These are phyloP conservation scores for Cercopithecus mona DNA, from an alignment of 2,113 vertebrate species.

Conservation along the genomic window DNA sequence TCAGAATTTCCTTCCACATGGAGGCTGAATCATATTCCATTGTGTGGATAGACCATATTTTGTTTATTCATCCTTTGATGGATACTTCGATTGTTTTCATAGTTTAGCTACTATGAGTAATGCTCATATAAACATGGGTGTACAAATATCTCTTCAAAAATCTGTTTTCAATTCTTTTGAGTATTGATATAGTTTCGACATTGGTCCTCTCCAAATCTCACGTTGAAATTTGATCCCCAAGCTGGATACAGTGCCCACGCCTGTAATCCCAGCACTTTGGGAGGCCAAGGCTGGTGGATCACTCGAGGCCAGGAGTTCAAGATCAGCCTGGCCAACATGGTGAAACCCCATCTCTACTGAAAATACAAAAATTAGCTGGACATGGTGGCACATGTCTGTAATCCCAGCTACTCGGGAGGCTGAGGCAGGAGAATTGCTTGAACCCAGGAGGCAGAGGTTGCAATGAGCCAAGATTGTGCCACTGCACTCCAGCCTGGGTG, in stretches of 20 bases:
- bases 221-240: no score
- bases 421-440: neutral
- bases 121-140: neutral
- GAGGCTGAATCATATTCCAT: neutral
- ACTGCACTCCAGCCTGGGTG: neutral
- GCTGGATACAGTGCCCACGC: neutral
- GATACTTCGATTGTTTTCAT: no score
- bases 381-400: neutral
- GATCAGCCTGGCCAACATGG: neutral
- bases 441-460: neutral
- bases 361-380: neutral
- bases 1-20: neutral
- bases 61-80: neutral
- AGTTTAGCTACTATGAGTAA: neutral
- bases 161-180: neutral
- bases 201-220: no score
- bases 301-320: neutral
- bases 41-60: neutral
- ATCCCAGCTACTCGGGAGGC: neutral
- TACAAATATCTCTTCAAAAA: neutral
- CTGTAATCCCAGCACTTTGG: neutral
- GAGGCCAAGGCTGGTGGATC: neutral
- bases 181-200: neutral
- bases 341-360: neutral
- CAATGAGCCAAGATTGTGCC: neutral